Conservation (phyloP, 2,797 vertebrate genomes). For the Chloroceryle amazona region DNA sequence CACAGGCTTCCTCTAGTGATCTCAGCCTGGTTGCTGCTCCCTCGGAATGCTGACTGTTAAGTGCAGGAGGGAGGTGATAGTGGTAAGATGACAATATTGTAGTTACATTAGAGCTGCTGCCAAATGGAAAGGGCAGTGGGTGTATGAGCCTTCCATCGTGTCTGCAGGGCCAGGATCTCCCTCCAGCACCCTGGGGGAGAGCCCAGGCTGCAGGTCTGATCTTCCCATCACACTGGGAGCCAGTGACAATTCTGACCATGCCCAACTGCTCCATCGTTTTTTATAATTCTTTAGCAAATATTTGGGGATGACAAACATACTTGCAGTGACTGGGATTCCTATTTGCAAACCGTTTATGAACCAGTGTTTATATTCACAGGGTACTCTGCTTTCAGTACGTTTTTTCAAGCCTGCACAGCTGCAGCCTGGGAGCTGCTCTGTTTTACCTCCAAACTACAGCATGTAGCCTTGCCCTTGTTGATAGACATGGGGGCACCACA, state of each 20-base stretch:
- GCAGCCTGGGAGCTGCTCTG: not conserved
- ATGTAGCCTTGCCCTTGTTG: not conserved
- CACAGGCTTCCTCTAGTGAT: not conserved
- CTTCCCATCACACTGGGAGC: accelerated
- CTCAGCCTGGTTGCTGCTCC: not conserved
- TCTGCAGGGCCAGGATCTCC: not conserved
- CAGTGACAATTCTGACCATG: accelerated
- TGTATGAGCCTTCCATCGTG: accelerated
- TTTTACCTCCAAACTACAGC: not conserved
- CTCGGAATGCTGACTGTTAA: not conserved
- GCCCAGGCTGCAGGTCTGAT: not conserved
- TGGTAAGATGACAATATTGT: not conserved
- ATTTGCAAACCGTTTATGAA: not conserved
- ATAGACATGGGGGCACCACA: not conserved
- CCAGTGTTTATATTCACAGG: conserved; percentile 29
- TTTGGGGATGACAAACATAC: conserved; percentile 36
- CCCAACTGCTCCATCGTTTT: not conserved
- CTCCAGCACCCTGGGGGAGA: not conserved
- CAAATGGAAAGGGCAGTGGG: accelerated
- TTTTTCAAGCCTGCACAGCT: not conserved
- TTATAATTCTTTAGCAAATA: conserved; percentile 46
- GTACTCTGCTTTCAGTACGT: not conserved
- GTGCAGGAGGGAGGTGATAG: not conserved
- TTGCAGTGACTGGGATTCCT: conserved; percentile 3
- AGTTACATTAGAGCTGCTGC: not conserved